Evolutionary conservation across 2,888 invertebrate species (phyloP).

Genomic region (Pyrochroa serraticornis): DNA sequence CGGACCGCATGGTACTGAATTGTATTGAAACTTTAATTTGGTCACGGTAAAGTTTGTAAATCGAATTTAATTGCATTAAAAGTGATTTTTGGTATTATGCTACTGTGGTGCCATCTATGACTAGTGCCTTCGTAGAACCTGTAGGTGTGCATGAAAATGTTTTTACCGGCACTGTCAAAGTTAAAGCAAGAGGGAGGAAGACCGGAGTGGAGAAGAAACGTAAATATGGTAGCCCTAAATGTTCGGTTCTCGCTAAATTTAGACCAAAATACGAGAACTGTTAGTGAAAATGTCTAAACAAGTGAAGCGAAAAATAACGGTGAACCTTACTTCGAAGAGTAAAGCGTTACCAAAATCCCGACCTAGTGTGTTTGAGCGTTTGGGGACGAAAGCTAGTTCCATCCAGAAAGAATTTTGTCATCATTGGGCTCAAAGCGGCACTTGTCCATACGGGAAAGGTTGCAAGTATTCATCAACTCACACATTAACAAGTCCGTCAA

Average conservation of each 20-base stretch:
- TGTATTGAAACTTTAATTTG: too few relatives aligned
- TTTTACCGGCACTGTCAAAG: too few relatives aligned
- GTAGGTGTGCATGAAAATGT: too few relatives aligned
- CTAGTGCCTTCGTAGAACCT: too few relatives aligned
- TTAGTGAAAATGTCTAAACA: slow-evolving; percentile 66
- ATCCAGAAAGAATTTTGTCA: slow-evolving; percentile 69
- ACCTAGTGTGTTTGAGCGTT: slow-evolving; percentile 83
- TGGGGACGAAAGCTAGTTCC: slow-evolving; percentile 75
- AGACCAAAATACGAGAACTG: slow-evolving; percentile 9
- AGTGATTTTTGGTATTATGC: too few relatives aligned
- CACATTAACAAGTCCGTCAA: slow-evolving; percentile 76
- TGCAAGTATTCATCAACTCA: slow-evolving; percentile 79
- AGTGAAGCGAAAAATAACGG: slow-evolving; percentile 79
- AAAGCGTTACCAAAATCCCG: slow-evolving; percentile 67
- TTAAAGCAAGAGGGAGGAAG: too few relatives aligned
- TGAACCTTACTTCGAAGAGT: slow-evolving; percentile 64
- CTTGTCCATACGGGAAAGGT: slow-evolving; percentile 77
- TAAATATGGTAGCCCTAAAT: slow-evolving; percentile 26
- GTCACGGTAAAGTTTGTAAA: too few relatives aligned
- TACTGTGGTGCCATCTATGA: too few relatives aligned
- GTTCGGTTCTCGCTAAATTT: slow-evolving; percentile 15
- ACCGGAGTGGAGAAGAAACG: slow-evolving; percentile 8
- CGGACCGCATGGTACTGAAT: too few relatives aligned
- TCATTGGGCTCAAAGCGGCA: slow-evolving; percentile 79
- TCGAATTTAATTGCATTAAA: too few relatives aligned